Base-by-base conservation (phyloP, 2,797 vertebrate species). In the Crocidura indochinensis region DNA sequence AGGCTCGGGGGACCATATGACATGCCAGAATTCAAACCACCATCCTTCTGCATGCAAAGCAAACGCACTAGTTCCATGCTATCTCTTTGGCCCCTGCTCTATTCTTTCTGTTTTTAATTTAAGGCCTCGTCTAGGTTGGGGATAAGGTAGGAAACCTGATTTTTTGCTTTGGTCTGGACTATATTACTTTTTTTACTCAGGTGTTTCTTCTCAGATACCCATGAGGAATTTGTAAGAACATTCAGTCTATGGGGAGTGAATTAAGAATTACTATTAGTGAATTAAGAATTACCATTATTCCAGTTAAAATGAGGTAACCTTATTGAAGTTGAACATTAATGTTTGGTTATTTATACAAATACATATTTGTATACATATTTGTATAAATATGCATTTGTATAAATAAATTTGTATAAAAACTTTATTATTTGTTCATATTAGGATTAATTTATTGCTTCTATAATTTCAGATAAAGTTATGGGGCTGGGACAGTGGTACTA, bases 401-500 rank as follows among this genome's bases (percentile, higher is more conserved):
- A 84, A 94, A 64, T 17, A 6, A 6, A 60, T 8, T 49, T n/a
- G n/a, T n/a, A n/a, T n/a, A 11, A 82, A 88, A 44, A 20, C 24
- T 81, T 38, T 81, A 12, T 85, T 65, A 56, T 56, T 19, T 56
- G 20, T 82, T 14, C 8, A 82, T 29, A 67, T 76, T 89, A 95
- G 94, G 78, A 81, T 85, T 94, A 94, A 94, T 56, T 97, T 91
- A 73, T 56, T 77, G 38, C 96, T 95, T 64, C 95, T 26, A 14
- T 82, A 84, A 68, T 53, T 44, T 68, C 73, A 90, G 44, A 64
- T 83, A 38, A 49, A 73, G n/a, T n/a, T n/a, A n/a, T n/a, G n/a
- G n/a, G n/a, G n/a, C n/a, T n/a, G n/a, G n/a, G n/a, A n/a, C n/a
- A n/a, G n/a, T n/a, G n/a, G n/a, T n/a, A n/a, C n/a, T n/a, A n/a